phyloP scores from a whole-genome alignment of 2,113 vertebrate genomes.

The Galeopterus variegatus region DNA sequence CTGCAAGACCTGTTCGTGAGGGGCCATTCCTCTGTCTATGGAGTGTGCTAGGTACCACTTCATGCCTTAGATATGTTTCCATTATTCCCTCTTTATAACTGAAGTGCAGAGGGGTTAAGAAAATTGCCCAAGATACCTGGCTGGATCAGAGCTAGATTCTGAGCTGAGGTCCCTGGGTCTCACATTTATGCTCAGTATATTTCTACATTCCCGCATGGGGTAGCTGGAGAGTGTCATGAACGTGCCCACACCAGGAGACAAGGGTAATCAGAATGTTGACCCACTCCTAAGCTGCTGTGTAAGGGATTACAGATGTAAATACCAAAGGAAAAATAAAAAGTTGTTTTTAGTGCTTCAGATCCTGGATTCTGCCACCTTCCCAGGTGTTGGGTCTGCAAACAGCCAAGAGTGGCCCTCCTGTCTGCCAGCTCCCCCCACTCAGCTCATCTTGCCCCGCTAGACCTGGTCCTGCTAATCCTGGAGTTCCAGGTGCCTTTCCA shows the following conservation, averaged over 20 bases:
- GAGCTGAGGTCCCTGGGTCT: too few species aligned
- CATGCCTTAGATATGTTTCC: neutral
- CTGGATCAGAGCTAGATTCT: neutral
- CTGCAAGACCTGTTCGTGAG: too few species aligned
- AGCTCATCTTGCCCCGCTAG: fast-evolving
- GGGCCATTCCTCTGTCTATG: too few species aligned
- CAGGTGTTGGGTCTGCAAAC: neutral
- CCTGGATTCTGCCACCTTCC: neutral
- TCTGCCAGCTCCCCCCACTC: neutral
- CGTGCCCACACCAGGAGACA: neutral
- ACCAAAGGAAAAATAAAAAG: neutral
- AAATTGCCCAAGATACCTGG: neutral
- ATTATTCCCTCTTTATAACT: neutral
- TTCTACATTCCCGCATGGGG: neutral
- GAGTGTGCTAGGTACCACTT: neutral
- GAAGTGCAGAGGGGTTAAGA: neutral
- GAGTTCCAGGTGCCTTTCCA: neutral
- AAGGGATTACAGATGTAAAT: too few species aligned
- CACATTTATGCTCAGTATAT: neutral
- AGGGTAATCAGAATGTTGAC: neutral
- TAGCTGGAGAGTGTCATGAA: neutral
- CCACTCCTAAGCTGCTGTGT: neutral
- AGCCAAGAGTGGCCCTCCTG: neutral
- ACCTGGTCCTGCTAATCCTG: neutral
- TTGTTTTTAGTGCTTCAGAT: neutral